Evolutionary conservation across 2,797 vertebrate species (phyloP), one percentile per base, ranked within the genome.

Genomic region (Xenentodon cancila): DNA sequence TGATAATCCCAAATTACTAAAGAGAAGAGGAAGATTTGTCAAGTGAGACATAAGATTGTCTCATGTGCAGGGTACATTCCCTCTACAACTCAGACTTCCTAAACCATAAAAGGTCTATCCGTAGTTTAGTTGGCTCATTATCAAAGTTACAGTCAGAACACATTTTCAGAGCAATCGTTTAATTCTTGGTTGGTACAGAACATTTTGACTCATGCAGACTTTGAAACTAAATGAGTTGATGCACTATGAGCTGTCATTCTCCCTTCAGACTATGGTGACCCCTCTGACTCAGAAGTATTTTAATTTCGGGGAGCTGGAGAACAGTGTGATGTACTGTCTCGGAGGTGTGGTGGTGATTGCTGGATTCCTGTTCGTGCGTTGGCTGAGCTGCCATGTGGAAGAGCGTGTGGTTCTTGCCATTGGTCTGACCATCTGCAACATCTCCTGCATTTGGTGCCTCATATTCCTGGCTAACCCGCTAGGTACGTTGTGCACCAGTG

Each of bases 291-390:
- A 96, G 87, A 90, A 79, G 64, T 94, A 91, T 85, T 94, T 96
- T 27, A 78, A 79, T 68, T 96, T 95, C 0, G 91, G 93, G 0
- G 95, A 96, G 84, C 85, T 96, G 80, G 94, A 96, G 89, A 96
- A 96, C 87, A 95, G 94, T 5, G 73, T 95, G 58, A 94, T 96
- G 92, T 96, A 95, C 90, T 94, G 92, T 46, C 69, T 95, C 2
- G 94, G 94, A 16, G 93, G 94, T 0, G 78, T 94, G 57, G 94
- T 94, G 90, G 94, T 96, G 81, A 93, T 96, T 17, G 77, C 88
- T 0, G 93, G 93, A 46, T 96, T 95, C 77, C 75, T 95, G 57
- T 91, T 94, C n/a, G 94, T 96, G 47, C 94, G 91, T 48, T 92
- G 90, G 89, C 73, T 96, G 43, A 94, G 94, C 62, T 59, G 54